These are phyloP conservation scores for Orussus abietinus DNA, from an alignment of 1,140 invertebrate species.

Conservation along the genomic window DNA sequence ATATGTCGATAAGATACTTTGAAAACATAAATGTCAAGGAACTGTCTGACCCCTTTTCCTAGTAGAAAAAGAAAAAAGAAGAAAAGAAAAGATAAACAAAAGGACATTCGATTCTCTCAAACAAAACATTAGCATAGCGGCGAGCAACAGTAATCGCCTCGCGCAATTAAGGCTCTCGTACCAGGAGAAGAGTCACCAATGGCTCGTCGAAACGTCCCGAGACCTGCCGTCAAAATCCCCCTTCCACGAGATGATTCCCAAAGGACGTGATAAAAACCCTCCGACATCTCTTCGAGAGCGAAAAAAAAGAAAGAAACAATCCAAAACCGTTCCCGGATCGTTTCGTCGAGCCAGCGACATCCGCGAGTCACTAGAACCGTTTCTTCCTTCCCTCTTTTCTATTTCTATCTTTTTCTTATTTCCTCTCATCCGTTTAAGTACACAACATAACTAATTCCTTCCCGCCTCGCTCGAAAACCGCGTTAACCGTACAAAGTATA, in stretches of 20 bases:
- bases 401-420: slow-evolving; percentile 7
- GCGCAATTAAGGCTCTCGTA: too few relatives aligned
- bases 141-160: too few relatives aligned
- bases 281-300: too few relatives aligned
- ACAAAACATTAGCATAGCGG: too few relatives aligned
- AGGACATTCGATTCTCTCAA: slow-evolving; percentile 11
- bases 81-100: slow-evolving; percentile 3
- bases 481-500: too few relatives aligned
- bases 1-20: slow-evolving; percentile 44
- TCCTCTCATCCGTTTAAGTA: slow-evolving; percentile 11
- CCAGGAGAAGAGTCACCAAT: too few relatives aligned
- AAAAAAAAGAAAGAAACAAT: too few relatives aligned
- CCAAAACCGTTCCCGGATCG: slow-evolving; percentile 10
- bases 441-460: slow-evolving; percentile 7
- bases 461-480: slow-evolving; percentile 1
- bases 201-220: too few relatives aligned
- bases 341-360: slow-evolving; percentile 13
- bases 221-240: too few relatives aligned
- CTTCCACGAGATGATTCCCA: too few relatives aligned
- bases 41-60: slow-evolving; percentile 40
- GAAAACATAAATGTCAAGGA: slow-evolving; percentile 48
- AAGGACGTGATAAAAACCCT: too few relatives aligned
- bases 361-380: slow-evolving; percentile 14
- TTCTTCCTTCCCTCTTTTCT: slow-evolving; percentile 3
- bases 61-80: slow-evolving; percentile 30